Evolutionary conservation across 2,888 invertebrate species (phyloP).

Genomic region (Hyposoter dolosus): DNA sequence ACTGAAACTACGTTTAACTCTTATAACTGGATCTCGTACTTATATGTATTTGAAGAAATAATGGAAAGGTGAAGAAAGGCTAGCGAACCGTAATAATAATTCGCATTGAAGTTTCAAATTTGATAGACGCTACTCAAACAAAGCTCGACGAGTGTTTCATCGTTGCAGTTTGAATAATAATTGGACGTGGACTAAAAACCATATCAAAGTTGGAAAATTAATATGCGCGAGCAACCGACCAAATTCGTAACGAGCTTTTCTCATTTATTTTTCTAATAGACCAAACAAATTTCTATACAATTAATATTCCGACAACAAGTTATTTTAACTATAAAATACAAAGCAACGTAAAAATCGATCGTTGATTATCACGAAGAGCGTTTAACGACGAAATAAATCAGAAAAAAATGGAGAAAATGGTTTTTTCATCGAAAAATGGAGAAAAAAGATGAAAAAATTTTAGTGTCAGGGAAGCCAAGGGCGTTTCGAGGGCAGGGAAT

Average conservation of each 20-base stretch:
- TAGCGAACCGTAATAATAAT: conserved; percentile 26
- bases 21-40: conserved; percentile 49
- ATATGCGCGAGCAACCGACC: background rate
- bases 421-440: background rate
- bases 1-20: conserved; percentile 46
- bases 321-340: background rate
- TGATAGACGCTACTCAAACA: conserved; percentile 29
- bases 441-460: background rate
- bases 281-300: background rate
- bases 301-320: background rate
- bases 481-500: background rate
- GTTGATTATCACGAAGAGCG: background rate
- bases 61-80: conserved; percentile 30
- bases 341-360: background rate
- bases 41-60: conserved; percentile 53
- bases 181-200: background rate
- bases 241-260: background rate
- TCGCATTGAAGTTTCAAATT: conserved; percentile 35
- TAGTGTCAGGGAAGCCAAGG: background rate
- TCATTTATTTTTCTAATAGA: background rate
- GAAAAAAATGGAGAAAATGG: background rate
- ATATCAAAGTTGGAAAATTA: conserved; percentile 6
- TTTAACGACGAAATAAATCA: background rate
- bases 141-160: conserved; percentile 5
- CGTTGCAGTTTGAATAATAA: conserved; percentile 44